A percentile compares a stretch with the other conserved stretches of the same genome.
These are phyloP conservation scores for Rutpela maculata DNA, from an alignment of 2,888 invertebrate species.

Conservation along the genomic window DNA sequence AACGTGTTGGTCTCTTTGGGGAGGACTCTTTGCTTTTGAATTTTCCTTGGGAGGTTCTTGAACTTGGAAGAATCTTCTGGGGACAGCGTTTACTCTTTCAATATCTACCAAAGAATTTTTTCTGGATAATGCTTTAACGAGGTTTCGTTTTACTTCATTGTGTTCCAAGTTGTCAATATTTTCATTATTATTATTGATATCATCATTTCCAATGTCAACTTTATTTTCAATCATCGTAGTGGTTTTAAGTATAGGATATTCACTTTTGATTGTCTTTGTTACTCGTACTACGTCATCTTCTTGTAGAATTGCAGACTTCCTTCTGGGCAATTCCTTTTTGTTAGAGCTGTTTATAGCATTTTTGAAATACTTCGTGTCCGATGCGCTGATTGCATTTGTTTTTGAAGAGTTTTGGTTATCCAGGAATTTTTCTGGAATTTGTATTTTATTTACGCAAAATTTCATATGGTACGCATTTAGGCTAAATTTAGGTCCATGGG, in stretches of 20 bases:
- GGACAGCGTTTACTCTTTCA: constrained; percentile 17
- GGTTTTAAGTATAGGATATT: neutral
- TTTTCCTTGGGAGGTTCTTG: constrained; percentile 20
- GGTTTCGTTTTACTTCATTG: constrained; percentile 12
- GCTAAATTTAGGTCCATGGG: constrained; percentile 46
- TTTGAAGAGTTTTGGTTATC: constrained; percentile 39
- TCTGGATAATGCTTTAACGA: neutral
- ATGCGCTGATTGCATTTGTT: constrained; percentile 6
- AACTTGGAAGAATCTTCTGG: constrained; percentile 22
- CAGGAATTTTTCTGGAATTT: constrained; percentile 72
- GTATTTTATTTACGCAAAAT: constrained; percentile 71
- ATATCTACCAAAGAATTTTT: constrained; percentile 13
- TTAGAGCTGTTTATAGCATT: constrained; percentile 43
- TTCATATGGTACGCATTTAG: constrained; percentile 69
- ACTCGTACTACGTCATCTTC: constrained; percentile 8
- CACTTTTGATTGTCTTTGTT: constrained; percentile 8
- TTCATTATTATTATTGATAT: constrained; percentile 10
- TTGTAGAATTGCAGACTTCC: neutral
- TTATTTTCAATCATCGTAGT: neutral
- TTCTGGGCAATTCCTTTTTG: constrained; percentile 20
- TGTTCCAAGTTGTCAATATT: neutral
- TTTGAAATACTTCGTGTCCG: constrained; percentile 49
- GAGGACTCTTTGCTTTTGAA: constrained; percentile 15
- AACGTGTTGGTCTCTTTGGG: constrained; percentile 27
- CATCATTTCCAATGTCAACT: neutral